Conservation (phyloP, 2,797 vertebrate species). For the Sylvia borin region DNA sequence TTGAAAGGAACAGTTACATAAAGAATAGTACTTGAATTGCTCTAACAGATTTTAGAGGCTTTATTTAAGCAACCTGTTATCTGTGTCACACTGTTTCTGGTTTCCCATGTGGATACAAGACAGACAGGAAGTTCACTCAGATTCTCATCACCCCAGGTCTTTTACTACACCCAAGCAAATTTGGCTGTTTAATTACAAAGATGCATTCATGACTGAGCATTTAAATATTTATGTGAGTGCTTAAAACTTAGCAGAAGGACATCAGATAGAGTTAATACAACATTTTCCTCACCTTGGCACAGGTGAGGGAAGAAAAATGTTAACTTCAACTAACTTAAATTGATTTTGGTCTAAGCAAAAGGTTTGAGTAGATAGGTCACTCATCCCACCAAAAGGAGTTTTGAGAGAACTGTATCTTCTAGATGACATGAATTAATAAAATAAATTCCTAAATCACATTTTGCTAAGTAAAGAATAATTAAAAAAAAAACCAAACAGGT, state of each 20-base stretch:
- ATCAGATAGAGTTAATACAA: not conserved
- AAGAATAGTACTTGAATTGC: not conserved
- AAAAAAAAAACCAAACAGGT: not conserved
- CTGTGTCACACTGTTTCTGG: not conserved
- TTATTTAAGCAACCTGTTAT: conserved; percentile 12
- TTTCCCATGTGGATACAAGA: not conserved
- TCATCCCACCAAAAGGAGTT: not conserved
- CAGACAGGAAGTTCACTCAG: not conserved
- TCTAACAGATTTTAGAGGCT: not conserved
- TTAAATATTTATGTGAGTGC: not conserved
- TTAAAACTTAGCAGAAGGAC: not conserved
- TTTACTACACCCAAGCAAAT: not conserved
- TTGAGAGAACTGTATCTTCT: not conserved
- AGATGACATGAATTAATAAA: not conserved
- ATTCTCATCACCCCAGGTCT: not conserved
- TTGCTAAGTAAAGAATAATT: not conserved
- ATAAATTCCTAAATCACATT: not conserved
- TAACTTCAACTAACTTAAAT: not conserved
- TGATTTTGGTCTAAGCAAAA: not conserved
- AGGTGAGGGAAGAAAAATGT: not conserved
- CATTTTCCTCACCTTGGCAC: not conserved
- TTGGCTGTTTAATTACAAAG: not conserved
- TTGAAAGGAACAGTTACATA: conserved; percentile 10
- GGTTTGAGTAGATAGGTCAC: not conserved
- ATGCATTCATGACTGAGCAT: not conserved